These are phyloP conservation scores for Amphipoea lucens DNA, from an alignment of 2,888 invertebrate genomes.

Conservation along the genomic window DNA sequence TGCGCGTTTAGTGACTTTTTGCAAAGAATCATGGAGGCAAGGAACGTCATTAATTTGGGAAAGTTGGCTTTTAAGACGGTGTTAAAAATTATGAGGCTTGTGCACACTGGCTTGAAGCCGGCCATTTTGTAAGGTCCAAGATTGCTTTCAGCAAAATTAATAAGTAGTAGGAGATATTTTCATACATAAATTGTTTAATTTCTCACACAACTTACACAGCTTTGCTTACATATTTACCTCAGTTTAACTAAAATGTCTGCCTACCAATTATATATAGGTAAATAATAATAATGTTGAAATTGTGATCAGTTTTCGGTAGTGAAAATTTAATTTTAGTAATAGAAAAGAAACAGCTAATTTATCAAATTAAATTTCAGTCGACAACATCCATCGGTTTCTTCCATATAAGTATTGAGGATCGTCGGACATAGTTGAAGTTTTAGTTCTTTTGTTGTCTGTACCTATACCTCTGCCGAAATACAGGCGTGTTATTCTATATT, in stretches of 20 bases:
- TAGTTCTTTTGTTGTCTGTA: too few relatives aligned
- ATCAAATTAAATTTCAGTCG: too few relatives aligned
- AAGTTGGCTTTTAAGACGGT: constrained; percentile 23
- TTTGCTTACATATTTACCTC: neutral
- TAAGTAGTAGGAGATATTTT: neutral
- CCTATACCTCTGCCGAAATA: neutral
- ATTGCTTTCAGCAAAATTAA: neutral
- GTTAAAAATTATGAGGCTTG: constrained; percentile 11
- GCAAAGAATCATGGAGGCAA: constrained; percentile 29
- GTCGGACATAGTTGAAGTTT: too few relatives aligned
- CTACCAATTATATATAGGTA: neutral
- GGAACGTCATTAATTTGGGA: constrained; percentile 34
- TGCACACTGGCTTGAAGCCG: neutral
- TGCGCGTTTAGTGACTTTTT: constrained; percentile 36
- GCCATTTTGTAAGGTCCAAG: neutral
- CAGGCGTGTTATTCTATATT: neutral
- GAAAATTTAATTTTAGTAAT: too few relatives aligned
- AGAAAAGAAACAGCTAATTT: too few relatives aligned
- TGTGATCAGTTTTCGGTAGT: neutral
- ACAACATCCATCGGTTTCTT: too few relatives aligned
- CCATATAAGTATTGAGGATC: too few relatives aligned
- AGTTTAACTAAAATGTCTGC: neutral
- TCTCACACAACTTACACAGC: neutral
- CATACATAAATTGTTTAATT: constrained; percentile 38
- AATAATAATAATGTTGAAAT: neutral